phyloP scores from a whole-genome alignment of 2,113 vertebrate species.

The Addax nasomaculatus region DNA sequence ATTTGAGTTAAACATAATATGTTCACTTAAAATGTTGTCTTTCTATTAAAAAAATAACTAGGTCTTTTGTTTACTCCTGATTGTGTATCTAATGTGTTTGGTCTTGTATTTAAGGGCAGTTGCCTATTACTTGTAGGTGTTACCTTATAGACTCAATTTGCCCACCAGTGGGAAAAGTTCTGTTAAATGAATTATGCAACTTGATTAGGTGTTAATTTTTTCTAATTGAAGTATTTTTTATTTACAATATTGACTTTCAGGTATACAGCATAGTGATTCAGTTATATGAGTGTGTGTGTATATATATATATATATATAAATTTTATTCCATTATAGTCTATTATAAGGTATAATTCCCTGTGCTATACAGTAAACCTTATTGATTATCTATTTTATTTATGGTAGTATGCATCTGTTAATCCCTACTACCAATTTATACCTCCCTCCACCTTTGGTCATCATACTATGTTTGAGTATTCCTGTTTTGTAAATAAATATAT shows the following conservation, averaged over 20 bases:
- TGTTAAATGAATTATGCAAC: not conserved
- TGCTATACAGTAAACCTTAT: not conserved
- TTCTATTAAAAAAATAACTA: not conserved
- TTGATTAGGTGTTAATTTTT: not conserved
- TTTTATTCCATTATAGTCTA: not conserved
- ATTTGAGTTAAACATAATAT: not conserved
- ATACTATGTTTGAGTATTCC: not conserved
- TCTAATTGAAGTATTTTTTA: not conserved
- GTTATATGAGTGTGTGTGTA: not conserved
- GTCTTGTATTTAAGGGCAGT: not conserved
- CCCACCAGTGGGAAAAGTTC: not conserved
- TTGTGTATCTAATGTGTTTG: not conserved
- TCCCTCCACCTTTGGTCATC: not conserved
- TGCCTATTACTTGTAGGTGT: not conserved
- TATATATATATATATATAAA: not conserved
- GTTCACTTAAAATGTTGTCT: not conserved
- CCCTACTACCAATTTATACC: not conserved
- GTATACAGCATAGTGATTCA: not conserved
- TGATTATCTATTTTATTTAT: not conserved
- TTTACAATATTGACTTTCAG: not conserved
- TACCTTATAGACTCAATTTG: not conserved
- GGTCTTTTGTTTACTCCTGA: not conserved
- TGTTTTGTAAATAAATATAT: not conserved
- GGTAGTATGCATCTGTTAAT: not conserved
- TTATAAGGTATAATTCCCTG: not conserved